Evolutionary conservation across 35 echinoderm and acorn worm genomes (phyloP).

Genomic region (Acanthaster planci): DNA sequence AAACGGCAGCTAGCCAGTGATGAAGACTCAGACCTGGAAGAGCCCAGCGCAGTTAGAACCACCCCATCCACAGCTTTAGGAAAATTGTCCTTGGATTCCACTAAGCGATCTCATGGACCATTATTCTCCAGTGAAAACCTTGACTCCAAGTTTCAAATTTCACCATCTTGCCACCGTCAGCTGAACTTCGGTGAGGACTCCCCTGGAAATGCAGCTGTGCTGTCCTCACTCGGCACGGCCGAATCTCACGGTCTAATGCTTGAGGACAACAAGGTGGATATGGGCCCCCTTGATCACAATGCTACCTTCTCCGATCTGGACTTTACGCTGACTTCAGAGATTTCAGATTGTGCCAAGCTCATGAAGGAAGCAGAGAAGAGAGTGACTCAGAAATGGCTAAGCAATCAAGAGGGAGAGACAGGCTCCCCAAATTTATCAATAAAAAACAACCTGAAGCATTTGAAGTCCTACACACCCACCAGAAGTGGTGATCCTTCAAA

Average conservation of each 20-base stretch:
- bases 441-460: too few relatives aligned
- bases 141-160: neutral
- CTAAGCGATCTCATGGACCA: neutral
- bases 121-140: neutral
- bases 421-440: neutral
- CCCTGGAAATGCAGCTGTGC: neutral
- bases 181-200: neutral
- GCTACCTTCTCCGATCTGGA: slow-evolving; percentile 56
- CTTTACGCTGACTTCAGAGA: slow-evolving; percentile 69
- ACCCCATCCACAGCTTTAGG: slow-evolving; percentile 21
- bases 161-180: slow-evolving; percentile 12
- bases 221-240: neutral
- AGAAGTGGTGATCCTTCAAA: too few relatives aligned
- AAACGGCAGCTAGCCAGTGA: neutral
- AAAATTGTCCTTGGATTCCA: slow-evolving; percentile 9
- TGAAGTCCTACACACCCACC: too few relatives aligned
- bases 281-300: neutral
- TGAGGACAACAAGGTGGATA: neutral
- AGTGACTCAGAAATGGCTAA: slow-evolving; percentile 26
- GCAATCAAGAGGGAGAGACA: slow-evolving; percentile 10
- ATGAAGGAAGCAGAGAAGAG: slow-evolving; percentile 66
- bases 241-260: neutral
- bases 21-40: neutral
- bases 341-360: slow-evolving; percentile 71
- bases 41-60: neutral